Percentiles rank a stretch among this genome's conserved stretches.
These are phyloP conservation scores for Hippopotamyrus pictus DNA, from an alignment of 2,797 vertebrate genomes.

Conservation along the genomic window DNA sequence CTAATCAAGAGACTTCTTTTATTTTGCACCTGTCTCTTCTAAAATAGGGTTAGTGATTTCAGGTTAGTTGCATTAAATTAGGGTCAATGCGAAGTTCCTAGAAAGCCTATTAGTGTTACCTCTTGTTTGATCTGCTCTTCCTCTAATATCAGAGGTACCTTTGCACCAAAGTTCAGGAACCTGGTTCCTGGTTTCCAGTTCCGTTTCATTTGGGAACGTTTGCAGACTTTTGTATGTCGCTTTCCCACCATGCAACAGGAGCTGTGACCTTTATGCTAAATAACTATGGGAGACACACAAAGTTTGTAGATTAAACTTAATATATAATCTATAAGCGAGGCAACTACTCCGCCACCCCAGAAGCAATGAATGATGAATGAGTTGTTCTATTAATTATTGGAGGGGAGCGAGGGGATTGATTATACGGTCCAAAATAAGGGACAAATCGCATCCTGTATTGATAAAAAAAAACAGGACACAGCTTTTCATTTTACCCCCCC, in stretches of 20 bases:
- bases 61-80: neutral
- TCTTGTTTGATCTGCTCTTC: neutral
- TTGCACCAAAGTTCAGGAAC: neutral
- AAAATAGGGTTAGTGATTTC: neutral
- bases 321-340: neutral
- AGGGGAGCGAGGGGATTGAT: neutral
- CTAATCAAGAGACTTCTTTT: neutral
- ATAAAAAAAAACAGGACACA: neutral
- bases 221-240: neutral
- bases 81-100: neutral
- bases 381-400: neutral
- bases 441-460: no score
- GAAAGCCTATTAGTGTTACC: neutral
- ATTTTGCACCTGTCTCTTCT: neutral
- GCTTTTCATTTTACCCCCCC: neutral
- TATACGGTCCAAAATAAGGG: neutral
- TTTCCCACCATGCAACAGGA: neutral
- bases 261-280: neutral
- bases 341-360: neutral
- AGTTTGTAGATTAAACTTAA: neutral
- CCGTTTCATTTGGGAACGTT: neutral
- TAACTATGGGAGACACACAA: neutral
- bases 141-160: neutral
- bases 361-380: neutral
- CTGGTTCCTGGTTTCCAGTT: neutral